phyloP scores from a whole-genome alignment of 1,140 invertebrate species.

The Neodiprion virginianus region DNA sequence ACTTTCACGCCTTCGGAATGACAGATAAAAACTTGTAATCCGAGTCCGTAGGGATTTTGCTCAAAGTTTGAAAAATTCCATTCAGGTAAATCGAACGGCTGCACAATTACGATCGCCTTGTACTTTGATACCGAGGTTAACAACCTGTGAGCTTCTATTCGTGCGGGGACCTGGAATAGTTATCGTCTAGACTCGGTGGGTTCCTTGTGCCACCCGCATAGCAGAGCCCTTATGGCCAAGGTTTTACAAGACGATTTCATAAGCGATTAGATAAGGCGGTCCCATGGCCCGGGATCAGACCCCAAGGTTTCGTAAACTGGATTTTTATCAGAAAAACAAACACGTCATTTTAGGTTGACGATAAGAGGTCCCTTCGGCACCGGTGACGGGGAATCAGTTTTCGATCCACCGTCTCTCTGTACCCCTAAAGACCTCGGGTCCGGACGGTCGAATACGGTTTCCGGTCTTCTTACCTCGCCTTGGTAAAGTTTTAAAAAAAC shows the following conservation, averaged over 20 bases:
- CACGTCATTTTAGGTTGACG: not conserved
- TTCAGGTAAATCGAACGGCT: not conserved
- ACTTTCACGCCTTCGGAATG: constrained; percentile 7
- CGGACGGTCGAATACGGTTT: too few species aligned
- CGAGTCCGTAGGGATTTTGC: not conserved
- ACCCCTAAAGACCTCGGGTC: too few species aligned
- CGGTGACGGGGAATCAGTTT: not conserved
- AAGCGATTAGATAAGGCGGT: constrained; percentile 37
- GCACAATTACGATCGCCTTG: too few species aligned
- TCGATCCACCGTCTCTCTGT: not conserved
- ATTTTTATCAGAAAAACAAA: constrained; percentile 40
- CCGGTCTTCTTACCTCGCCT: too few species aligned
- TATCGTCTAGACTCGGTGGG: constrained; percentile 1
- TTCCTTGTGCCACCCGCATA: not conserved
- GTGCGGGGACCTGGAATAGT: not conserved
- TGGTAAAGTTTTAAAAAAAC: too few species aligned
- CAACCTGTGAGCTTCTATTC: not conserved
- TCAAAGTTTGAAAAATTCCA: not conserved
- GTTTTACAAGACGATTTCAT: constrained; percentile 24
- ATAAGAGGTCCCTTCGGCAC: not conserved
- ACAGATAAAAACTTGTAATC: not conserved
- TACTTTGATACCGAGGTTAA: not conserved
- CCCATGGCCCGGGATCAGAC: constrained; percentile 33
- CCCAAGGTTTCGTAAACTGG: constrained; percentile 40
- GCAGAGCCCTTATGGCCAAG: not conserved